These are phyloP conservation scores for Rutpela maculata DNA, from an alignment of 2,888 invertebrate species.

Conservation along the genomic window DNA sequence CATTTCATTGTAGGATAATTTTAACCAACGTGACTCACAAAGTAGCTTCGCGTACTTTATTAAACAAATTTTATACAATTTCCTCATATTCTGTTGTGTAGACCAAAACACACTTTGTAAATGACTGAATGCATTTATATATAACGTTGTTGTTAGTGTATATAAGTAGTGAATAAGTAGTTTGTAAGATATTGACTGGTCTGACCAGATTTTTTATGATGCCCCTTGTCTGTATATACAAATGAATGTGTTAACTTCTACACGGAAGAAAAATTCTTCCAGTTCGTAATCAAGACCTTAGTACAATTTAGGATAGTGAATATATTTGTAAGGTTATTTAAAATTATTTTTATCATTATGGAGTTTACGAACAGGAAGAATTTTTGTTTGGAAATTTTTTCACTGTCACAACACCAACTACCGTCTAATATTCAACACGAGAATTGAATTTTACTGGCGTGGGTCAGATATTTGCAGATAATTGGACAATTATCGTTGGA, in stretches of 20 bases:
- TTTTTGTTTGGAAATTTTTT: constrained; percentile 38
- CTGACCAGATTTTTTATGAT: constrained; percentile 66
- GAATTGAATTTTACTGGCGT: constrained; percentile 24
- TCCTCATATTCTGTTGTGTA: constrained; percentile 46
- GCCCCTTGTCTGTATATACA: constrained; percentile 63
- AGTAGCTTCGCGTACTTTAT: constrained; percentile 7
- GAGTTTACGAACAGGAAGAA: constrained; percentile 9
- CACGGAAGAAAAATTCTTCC: constrained; percentile 38
- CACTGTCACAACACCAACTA: constrained; percentile 44
- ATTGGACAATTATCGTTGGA: constrained; percentile 27
- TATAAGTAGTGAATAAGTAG: constrained; percentile 63
- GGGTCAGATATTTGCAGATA: constrained; percentile 55
- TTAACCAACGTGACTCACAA: background rate
- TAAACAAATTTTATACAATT: constrained; percentile 33
- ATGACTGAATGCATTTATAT: constrained; percentile 66
- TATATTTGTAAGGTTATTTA: constrained; percentile 31
- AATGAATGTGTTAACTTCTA: constrained; percentile 55
- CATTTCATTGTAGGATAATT: background rate
- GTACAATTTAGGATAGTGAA: constrained; percentile 51
- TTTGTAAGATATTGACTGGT: constrained; percentile 65
- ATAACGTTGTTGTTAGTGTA: constrained; percentile 69
- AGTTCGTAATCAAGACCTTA: constrained; percentile 43
- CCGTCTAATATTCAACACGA: constrained; percentile 45
- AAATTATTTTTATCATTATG: constrained; percentile 20
- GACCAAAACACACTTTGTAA: constrained; percentile 54